These are phyloP conservation scores for Macrosoma leucophasiata DNA, from an alignment of 2,888 invertebrate genomes.

Conservation along the genomic window DNA sequence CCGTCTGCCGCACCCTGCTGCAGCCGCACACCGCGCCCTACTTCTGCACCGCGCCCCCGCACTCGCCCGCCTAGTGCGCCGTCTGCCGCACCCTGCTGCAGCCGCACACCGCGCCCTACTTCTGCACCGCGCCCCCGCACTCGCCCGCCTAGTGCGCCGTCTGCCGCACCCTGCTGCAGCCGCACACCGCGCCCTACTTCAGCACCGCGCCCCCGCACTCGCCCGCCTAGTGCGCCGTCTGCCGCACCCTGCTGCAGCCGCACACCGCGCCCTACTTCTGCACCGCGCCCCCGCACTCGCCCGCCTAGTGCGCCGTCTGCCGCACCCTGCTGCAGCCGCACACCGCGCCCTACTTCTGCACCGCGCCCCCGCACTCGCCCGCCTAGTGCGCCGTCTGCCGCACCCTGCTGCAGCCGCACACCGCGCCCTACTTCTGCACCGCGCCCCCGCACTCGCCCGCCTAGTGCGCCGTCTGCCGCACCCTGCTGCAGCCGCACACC, in stretches of 20 bases:
- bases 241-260: constrained; percentile 71
- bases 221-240: constrained; percentile 79
- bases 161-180: constrained; percentile 96
- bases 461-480: constrained; percentile 85
- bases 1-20: constrained; percentile 97
- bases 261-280: constrained; percentile 54
- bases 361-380: constrained; percentile 58
- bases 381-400: constrained; percentile 84
- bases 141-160: constrained; percentile 90
- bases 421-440: neutral
- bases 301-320: constrained; percentile 83
- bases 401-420: constrained; percentile 70
- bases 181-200: constrained; percentile 93
- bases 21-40: constrained; percentile 93
- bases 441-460: constrained; percentile 60
- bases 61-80: constrained; percentile 59
- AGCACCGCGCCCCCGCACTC: constrained; percentile 83
- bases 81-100: constrained; percentile 80
- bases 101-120: constrained; percentile 64
- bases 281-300: constrained; percentile 56
- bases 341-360: constrained; percentile 32
- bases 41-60: constrained; percentile 88
- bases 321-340: constrained; percentile 68
- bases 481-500: constrained; percentile 64
- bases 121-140: constrained; percentile 88